Conservation (phyloP, 2,888 invertebrate species). For the Xylophagus ater region DNA sequence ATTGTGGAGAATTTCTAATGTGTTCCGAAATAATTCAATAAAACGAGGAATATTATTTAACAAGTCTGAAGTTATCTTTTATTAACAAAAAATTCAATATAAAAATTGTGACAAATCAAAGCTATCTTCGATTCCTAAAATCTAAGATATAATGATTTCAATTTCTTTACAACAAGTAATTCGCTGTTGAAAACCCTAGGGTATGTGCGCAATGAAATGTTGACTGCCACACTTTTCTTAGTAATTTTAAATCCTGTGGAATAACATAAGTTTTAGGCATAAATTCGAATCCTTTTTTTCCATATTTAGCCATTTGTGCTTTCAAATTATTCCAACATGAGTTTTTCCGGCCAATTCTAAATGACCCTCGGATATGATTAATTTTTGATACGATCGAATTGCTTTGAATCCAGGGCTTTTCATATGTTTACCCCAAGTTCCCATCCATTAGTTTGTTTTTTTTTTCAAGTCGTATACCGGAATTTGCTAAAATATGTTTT, state of each 20-base stretch:
- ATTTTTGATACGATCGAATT: conserved; percentile 81
- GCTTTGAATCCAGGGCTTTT: conserved; percentile 79
- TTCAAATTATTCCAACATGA: conserved; percentile 82
- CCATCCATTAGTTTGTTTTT: conserved; percentile 85
- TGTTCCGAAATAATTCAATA: too few relatives aligned
- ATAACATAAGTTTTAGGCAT: conserved; percentile 87
- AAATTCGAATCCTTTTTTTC: conserved; percentile 66
- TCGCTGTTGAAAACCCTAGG: too few relatives aligned
- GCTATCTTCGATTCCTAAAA: too few relatives aligned
- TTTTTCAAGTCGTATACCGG: conserved; percentile 64
- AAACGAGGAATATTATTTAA: too few relatives aligned
- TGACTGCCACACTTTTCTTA: conserved; percentile 85
- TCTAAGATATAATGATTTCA: too few relatives aligned
- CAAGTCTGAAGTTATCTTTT: too few relatives aligned
- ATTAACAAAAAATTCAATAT: too few relatives aligned
- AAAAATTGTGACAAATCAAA: too few relatives aligned
- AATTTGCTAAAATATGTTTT: conserved; percentile 70
- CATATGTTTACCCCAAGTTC: conserved; percentile 97
- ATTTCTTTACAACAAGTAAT: too few relatives aligned
- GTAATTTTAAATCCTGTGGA: conserved; percentile 70
- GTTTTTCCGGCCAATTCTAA: conserved; percentile 94
- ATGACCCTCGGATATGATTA: conserved; percentile 96
- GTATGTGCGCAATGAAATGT: too few relatives aligned
- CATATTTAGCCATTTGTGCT: conserved; percentile 41
- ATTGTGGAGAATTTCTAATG: too few relatives aligned